phyloP scores from a whole-genome alignment of 2,797 vertebrate genomes.

The Pelochelys cantorii region DNA sequence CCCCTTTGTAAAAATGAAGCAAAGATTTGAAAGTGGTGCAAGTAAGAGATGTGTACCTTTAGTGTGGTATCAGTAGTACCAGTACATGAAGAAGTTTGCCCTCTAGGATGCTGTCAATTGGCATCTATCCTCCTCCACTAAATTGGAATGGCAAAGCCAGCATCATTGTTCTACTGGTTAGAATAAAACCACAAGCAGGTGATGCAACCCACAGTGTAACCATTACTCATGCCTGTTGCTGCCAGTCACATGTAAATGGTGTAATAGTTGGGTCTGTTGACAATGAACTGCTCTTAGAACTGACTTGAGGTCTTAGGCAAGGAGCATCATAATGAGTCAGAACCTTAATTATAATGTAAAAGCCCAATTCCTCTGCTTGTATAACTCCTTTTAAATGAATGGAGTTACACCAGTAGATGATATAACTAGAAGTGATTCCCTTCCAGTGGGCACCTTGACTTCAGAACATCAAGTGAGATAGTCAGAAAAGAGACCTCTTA shows the following conservation, averaged over 20 bases:
- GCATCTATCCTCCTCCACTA: neutral
- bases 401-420: conserved; percentile 13
- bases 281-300: neutral
- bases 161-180: neutral
- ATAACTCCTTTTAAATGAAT: neutral
- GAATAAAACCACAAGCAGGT: neutral
- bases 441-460: conserved; percentile 24
- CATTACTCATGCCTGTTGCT: neutral
- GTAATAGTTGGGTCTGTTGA: neutral
- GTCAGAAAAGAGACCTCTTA: conserved; percentile 19
- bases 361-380: neutral
- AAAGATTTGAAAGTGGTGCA: no score
- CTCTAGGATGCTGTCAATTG: neutral
- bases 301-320: neutral
- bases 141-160: neutral
- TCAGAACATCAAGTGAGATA: conserved; percentile 43
- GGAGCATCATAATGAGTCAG: neutral
- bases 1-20: no score
- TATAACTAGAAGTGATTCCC: neutral
- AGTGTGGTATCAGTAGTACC: no score
- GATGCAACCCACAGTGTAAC: neutral
- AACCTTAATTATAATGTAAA: fast-evolving
- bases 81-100: fast-evolving
- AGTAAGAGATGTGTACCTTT: no score
- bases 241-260: neutral